Evolutionary conservation across 2,888 invertebrate genomes (phyloP).

Genomic region (Caenorhabditis wallacei): DNA sequence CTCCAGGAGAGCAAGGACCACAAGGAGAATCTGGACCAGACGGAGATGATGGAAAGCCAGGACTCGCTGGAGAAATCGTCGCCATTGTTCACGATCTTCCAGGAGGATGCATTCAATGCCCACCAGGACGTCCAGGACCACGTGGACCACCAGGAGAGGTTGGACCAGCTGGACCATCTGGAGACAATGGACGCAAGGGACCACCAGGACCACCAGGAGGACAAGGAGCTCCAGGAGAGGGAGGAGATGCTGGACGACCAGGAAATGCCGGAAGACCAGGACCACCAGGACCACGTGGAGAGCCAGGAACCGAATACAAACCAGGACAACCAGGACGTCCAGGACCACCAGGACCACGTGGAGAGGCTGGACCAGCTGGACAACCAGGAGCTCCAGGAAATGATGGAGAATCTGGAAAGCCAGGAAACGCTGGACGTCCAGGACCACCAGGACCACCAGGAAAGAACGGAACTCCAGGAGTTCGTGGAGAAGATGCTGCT

Average conservation of each 20-base stretch:
- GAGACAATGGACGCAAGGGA: slow-evolving; percentile 66
- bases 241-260: slow-evolving; percentile 66
- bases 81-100: slow-evolving; percentile 70
- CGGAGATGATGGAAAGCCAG: slow-evolving; percentile 71
- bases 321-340: slow-evolving; percentile 71
- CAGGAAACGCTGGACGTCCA: slow-evolving; percentile 71
- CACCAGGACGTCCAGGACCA: slow-evolving; percentile 70
- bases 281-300: slow-evolving; percentile 70
- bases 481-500: slow-evolving; percentile 70
- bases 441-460: slow-evolving; percentile 74
- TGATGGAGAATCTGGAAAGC: slow-evolving; percentile 71
- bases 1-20: slow-evolving; percentile 71
- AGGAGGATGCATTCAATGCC: slow-evolving; percentile 72
- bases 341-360: slow-evolving; percentile 74
- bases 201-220: slow-evolving; percentile 68
- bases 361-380: slow-evolving; percentile 73
- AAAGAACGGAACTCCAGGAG: slow-evolving; percentile 70
- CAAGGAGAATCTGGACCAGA: slow-evolving; percentile 68
- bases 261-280: slow-evolving; percentile 68
- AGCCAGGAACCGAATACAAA: slow-evolving; percentile 67
- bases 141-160: slow-evolving; percentile 68
- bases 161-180: slow-evolving; percentile 67
- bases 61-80: slow-evolving; percentile 67
- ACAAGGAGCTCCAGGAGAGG: slow-evolving; percentile 63
- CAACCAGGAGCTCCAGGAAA: slow-evolving; percentile 70